These are phyloP conservation scores for Mungos mungo DNA, from an alignment of 2,113 vertebrate species.

Conservation along the genomic window DNA sequence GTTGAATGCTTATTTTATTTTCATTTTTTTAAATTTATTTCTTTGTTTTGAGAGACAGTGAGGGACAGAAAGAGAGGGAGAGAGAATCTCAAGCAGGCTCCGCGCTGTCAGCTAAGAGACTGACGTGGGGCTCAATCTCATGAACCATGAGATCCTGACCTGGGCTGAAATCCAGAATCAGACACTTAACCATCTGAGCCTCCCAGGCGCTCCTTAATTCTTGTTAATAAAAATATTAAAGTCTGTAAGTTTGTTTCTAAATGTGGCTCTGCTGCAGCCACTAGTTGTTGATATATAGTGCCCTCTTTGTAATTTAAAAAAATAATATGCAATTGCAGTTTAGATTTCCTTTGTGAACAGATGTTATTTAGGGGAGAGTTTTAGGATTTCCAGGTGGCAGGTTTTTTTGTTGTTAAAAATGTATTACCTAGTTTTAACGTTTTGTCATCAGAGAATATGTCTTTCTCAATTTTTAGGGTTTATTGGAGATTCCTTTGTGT, in stretches of 20 bases:
- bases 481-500: neutral
- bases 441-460: neutral
- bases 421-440: neutral
- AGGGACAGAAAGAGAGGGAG: neutral
- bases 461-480: slow-evolving; percentile 4
- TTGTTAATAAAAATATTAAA: neutral
- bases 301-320: neutral
- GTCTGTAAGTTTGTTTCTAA: neutral
- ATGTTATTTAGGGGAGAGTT: neutral
- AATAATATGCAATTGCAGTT: neutral
- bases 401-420: neutral
- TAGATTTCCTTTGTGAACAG: slow-evolving; percentile 24
- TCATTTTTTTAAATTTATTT: neutral
- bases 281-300: neutral
- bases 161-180: neutral
- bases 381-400: neutral
- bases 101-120: neutral
- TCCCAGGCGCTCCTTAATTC: neutral
- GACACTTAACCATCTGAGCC: neutral
- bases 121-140: neutral
- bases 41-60: neutral
- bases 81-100: neutral
- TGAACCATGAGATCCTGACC: neutral
- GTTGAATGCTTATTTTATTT: neutral
- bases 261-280: neutral